Conservation (phyloP, 2,797 vertebrate genomes). For the Lutjanus argentimaculatus region DNA sequence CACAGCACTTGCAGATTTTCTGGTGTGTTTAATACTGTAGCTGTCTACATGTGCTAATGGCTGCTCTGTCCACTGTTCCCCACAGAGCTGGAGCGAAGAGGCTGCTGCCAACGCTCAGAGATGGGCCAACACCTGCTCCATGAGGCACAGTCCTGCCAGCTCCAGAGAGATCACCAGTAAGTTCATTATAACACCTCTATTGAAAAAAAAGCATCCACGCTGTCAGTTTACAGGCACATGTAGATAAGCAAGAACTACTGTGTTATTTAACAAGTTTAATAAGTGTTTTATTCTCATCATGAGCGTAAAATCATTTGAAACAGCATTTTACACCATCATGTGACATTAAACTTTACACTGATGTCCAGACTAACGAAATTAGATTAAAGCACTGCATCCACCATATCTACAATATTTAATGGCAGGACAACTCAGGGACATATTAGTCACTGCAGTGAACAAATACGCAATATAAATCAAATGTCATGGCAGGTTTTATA, state of each 20-base stretch:
- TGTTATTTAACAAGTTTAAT: background rate
- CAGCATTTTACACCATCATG: background rate
- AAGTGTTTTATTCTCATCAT: background rate
- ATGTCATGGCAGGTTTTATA: background rate
- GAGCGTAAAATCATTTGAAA: background rate
- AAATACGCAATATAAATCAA: background rate
- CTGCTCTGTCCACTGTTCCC: conserved; percentile 14
- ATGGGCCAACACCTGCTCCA: conserved; percentile 72
- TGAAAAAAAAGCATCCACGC: background rate
- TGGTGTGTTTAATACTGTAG: background rate
- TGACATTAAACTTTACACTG: background rate
- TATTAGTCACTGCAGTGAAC: background rate
- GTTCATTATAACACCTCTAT: background rate
- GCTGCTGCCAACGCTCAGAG: conserved; percentile 66
- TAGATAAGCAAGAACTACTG: background rate
- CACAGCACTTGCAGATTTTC: background rate
- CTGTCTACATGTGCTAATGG: background rate
- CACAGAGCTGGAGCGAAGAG: conserved; percentile 69
- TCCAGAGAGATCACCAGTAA: conserved; percentile 57
- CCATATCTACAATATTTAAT: background rate
- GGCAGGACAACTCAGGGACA: background rate
- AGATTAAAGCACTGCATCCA: too few species aligned
- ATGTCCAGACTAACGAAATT: background rate
- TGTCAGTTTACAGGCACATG: too few species aligned
- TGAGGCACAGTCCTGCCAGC: conserved; percentile 54